A percentile compares a stretch with the other conserved stretches of the same genome.
phyloP scores from a whole-genome alignment of 2,113 vertebrate species.

The Chaetura pelagica region DNA sequence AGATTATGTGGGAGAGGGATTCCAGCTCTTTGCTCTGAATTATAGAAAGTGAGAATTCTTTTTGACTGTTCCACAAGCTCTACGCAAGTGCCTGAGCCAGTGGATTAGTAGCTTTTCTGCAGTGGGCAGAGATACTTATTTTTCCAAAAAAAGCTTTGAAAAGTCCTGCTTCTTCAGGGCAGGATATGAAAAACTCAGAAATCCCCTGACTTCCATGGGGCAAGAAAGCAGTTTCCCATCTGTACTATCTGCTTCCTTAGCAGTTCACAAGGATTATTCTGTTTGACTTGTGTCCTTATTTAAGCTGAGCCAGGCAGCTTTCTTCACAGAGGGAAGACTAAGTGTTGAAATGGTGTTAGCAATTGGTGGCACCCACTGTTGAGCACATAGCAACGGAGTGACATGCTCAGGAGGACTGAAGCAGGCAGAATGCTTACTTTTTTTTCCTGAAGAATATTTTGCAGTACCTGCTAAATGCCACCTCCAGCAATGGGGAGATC shows the following conservation, averaged over 20 bases:
- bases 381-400: neutral
- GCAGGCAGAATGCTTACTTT: neutral
- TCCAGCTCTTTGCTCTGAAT: conserved; percentile 24
- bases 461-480: neutral
- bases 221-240: neutral
- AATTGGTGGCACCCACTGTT: fast-evolving
- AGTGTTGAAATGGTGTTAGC: neutral
- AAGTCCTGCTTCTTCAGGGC: neutral
- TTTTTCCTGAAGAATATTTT: neutral
- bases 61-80: neutral
- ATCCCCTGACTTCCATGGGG: neutral
- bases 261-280: neutral
- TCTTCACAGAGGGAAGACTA: neutral
- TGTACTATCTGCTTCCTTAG: neutral
- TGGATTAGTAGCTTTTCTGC: neutral
- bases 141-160: neutral
- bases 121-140: neutral
- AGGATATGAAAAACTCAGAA: conserved; percentile 5
- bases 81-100: neutral
- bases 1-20: neutral
- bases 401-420: neutral
- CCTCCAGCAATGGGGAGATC: neutral
- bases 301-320: neutral
- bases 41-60: neutral
- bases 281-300: neutral